phyloP scores from a whole-genome alignment of 2,888 invertebrate species.

The Eupsilia transversa region DNA sequence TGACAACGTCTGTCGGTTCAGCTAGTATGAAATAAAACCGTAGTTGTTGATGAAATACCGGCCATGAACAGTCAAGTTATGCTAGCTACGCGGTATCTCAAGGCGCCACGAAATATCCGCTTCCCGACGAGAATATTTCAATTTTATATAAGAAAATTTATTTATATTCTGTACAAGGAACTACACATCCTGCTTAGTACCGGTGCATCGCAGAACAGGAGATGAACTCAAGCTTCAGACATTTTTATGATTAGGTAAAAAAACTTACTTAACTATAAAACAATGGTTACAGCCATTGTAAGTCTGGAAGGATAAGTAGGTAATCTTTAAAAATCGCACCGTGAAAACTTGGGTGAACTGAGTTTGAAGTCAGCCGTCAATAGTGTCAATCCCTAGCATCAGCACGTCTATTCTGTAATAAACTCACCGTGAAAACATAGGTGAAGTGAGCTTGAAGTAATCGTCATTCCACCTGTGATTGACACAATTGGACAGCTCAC shows the following conservation, averaged over 20 bases:
- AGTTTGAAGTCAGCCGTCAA: too few relatives aligned
- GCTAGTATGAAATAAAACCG: not conserved
- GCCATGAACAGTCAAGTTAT: constrained; percentile 3
- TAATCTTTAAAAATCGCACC: too few relatives aligned
- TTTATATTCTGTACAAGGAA: constrained; percentile 56
- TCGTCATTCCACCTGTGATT: too few relatives aligned
- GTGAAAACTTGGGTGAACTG: too few relatives aligned
- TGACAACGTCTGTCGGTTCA: too few relatives aligned
- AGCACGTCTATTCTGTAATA: too few relatives aligned
- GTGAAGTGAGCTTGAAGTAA: too few relatives aligned
- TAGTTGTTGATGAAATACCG: not conserved
- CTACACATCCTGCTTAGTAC: constrained; percentile 40
- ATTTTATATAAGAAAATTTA: constrained; percentile 52
- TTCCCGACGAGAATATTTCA: constrained; percentile 45
- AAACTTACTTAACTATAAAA: not conserved
- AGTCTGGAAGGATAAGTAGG: too few relatives aligned
- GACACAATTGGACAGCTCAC: too few relatives aligned
- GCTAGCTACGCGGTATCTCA: not conserved
- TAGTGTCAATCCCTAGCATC: too few relatives aligned
- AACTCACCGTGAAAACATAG: too few relatives aligned
- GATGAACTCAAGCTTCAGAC: constrained; percentile 28
- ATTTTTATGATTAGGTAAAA: constrained; percentile 32
- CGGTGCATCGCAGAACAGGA: constrained; percentile 36
- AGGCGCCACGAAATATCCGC: constrained; percentile 40
- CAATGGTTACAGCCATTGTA: not conserved